A percentile compares a stretch with the other conserved stretches of the same genome.
Conservation (phyloP, 2,888 invertebrate genomes). For the Drosophila anceps region DNA sequence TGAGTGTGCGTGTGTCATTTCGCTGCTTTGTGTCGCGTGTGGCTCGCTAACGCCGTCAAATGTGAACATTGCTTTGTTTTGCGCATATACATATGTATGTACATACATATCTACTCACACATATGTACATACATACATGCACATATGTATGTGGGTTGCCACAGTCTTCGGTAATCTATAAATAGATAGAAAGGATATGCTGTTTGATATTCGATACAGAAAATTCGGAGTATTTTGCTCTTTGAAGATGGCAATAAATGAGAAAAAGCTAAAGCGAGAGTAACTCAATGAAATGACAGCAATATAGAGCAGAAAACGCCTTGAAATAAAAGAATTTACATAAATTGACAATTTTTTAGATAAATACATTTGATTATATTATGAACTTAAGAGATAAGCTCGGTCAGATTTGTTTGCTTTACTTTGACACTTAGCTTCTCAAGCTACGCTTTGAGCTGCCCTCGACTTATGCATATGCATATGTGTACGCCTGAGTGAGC, state of each 20-base stretch:
- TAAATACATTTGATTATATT: not conserved
- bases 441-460: constrained; percentile 4
- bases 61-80: constrained; percentile 1
- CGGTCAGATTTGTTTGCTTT: not conserved
- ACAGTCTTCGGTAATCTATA: not conserved
- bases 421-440: not conserved
- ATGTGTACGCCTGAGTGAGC: constrained; percentile 14
- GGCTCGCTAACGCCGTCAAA: not conserved
- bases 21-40: constrained; percentile 1
- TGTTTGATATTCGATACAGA: not conserved
- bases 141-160: constrained; percentile 9
- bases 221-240: constrained; percentile 1
- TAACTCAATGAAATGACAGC: not conserved
- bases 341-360: not conserved
- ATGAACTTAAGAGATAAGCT: too few relatives aligned
- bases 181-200: constrained; percentile 1
- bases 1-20: not conserved
- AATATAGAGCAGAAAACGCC: too few relatives aligned
- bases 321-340: not conserved
- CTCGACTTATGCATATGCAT: constrained; percentile 16
- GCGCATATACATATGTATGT: not conserved
- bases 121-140: not conserved
- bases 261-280: not conserved
- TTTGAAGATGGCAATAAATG: constrained; percentile 16
- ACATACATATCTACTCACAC: not conserved